Percentiles rank a stretch among this genome's conserved stretches.
Conservation (phyloP, 2,888 invertebrate genomes). For the Tinea semifulvella region DNA sequence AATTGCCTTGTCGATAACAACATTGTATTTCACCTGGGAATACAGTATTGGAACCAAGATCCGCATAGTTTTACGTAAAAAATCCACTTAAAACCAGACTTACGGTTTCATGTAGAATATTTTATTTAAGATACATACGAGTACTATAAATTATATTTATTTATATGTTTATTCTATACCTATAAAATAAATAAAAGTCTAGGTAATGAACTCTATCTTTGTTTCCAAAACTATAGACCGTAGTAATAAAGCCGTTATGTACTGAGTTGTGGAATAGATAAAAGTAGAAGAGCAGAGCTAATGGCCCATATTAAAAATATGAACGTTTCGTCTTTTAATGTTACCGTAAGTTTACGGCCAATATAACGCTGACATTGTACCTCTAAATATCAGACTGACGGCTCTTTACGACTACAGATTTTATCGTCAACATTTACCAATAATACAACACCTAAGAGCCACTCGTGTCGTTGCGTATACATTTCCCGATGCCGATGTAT, state of each 20-base stretch:
- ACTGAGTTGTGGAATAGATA: not conserved
- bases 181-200: too few relatives aligned
- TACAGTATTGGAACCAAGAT: not conserved
- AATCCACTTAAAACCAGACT: too few relatives aligned
- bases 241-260: not conserved
- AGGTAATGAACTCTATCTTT: too few relatives aligned
- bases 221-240: not conserved
- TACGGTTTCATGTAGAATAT: too few relatives aligned
- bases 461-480: too few relatives aligned
- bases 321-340: conserved; percentile 39
- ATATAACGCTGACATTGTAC: conserved; percentile 19
- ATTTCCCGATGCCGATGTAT: too few relatives aligned
- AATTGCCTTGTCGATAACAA: not conserved
- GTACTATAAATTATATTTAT: too few relatives aligned
- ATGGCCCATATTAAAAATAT: conserved; percentile 47
- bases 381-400: conserved; percentile 3
- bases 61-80: too few relatives aligned
- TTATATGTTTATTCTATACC: too few relatives aligned
- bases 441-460: conserved; percentile 4
- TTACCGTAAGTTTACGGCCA: conserved; percentile 36
- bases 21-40: not conserved
- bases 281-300: conserved; percentile 25
- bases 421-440: conserved; percentile 3
- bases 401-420: conserved; percentile 7
- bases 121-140: too few relatives aligned